Conservation (phyloP, 2,113 vertebrate species). For the Oryctolagus cuniculus region DNA sequence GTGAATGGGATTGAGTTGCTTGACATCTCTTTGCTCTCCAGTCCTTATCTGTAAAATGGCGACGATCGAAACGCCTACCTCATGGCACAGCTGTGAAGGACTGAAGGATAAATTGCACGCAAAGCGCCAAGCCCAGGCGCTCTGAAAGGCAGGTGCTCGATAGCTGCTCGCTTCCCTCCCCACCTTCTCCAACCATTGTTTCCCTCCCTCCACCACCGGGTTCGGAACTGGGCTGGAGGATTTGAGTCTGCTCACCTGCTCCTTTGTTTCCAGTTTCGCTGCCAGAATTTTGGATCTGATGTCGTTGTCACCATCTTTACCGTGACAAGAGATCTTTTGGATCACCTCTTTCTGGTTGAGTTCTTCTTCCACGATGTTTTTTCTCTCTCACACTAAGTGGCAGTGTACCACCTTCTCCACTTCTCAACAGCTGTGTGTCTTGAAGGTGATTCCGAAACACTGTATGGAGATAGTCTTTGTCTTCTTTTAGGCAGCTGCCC, state of each 20-base stretch:
- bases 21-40: neutral
- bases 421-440: neutral
- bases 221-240: neutral
- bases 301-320: neutral
- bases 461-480: neutral
- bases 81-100: neutral
- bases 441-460: neutral
- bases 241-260: accelerated
- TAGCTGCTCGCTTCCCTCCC: neutral
- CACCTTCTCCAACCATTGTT: too few relatives aligned
- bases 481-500: neutral
- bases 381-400: neutral
- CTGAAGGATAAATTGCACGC: neutral
- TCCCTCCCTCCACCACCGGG: neutral
- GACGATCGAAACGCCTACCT: conserved; percentile 26
- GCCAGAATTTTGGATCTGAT: neutral
- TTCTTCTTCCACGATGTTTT: conserved; percentile 25
- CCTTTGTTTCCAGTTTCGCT: neutral
- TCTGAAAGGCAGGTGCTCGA: neutral
- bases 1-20: neutral
- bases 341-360: neutral
- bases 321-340: neutral
- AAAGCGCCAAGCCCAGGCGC: neutral
- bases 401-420: neutral
- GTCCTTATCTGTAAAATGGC: neutral